Base-by-base conservation (phyloP, 2,888 invertebrate genomes). In the Eretmocerus hayati region DNA sequence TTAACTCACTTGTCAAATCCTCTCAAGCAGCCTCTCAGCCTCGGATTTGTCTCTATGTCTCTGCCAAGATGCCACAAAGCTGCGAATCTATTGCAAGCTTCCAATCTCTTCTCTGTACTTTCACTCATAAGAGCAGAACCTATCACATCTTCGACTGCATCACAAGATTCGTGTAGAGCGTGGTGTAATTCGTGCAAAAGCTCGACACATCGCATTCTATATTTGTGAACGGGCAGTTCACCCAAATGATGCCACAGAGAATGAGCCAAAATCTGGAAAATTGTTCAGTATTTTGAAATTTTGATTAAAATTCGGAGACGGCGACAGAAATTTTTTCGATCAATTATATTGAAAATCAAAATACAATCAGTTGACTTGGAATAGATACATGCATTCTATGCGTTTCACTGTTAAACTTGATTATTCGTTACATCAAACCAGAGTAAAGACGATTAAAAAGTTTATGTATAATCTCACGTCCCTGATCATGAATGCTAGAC, bases 171-270 rank as follows among this genome's bases (percentile, higher is more conserved):
- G 42, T 68, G 60, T 3, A 71, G 43, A 3, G 67, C 64, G 61
- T 87, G 85, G 66, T 90, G 90, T 35, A 91, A 75, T 62, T 86
- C 85, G 63, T 87, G 83, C 2, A 91, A 72, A 16, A 91, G 69
- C 36, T 85, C 83, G 5, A 86, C 83, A 55, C 81, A 80, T 40
- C 75, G 69, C 59, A 81, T 73, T 45, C 77, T 73, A 59, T 81
- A 81, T 54, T 76, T 76, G 46, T 76, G 74, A 32, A 80, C 75
- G 16, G 72, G 74, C 42, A 77, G 66, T 46, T 75, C 73, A 2
- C 79, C 83, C 30, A 89, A 68, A 61, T 84, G 80, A 56, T 80
- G 76, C 89, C 89, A 89, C 44, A 89, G 67, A 48, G 83, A 81
- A 55, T 80, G 77, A 21, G 83, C 81, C 58, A 86, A 75, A 45